These are phyloP conservation scores for Pelodytes ibericus DNA, from an alignment of 2,797 vertebrate species.

Conservation along the genomic window DNA sequence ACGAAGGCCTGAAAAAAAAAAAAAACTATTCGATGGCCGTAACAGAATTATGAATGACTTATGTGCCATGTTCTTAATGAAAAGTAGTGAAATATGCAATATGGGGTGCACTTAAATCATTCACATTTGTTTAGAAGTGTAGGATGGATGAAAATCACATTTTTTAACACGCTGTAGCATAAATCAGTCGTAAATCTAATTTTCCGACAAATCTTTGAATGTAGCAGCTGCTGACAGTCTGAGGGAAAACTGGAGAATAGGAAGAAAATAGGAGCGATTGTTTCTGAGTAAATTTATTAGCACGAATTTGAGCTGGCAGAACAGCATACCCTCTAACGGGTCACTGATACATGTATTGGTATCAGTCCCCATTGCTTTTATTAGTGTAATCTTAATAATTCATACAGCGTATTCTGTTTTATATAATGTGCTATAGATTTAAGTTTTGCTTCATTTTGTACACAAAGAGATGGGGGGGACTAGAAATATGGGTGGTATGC, in stretches of 20 bases:
- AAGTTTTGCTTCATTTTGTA: not conserved
- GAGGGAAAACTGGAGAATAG: conserved; percentile 11
- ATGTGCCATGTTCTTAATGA: conserved; percentile 40
- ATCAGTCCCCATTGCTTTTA: not conserved
- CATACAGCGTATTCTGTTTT: not conserved
- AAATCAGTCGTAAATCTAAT: conserved; percentile 39
- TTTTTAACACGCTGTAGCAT: conserved; percentile 21
- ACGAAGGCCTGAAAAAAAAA: not conserved
- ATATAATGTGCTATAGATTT: not conserved
- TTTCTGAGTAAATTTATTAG: conserved; percentile 31
- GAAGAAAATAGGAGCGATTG: conserved; percentile 18
- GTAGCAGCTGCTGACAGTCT: conserved; percentile 2
- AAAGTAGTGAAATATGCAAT: conserved; percentile 9
- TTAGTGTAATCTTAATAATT: not conserved
- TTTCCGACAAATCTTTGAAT: conserved; percentile 14
- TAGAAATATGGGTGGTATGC: too few relatives aligned
- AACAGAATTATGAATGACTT: conserved; percentile 31
- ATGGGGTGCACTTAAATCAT: conserved; percentile 26
- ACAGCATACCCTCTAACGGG: not conserved
- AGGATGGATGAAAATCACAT: conserved; percentile 16
- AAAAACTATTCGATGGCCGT: not conserved
- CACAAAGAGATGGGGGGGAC: too few relatives aligned
- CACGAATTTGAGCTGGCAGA: not conserved
- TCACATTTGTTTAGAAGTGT: conserved; percentile 34
- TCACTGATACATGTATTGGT: not conserved